Conservation (phyloP, 2,797 vertebrate species). For the Otolemur crassicaudatus region DNA sequence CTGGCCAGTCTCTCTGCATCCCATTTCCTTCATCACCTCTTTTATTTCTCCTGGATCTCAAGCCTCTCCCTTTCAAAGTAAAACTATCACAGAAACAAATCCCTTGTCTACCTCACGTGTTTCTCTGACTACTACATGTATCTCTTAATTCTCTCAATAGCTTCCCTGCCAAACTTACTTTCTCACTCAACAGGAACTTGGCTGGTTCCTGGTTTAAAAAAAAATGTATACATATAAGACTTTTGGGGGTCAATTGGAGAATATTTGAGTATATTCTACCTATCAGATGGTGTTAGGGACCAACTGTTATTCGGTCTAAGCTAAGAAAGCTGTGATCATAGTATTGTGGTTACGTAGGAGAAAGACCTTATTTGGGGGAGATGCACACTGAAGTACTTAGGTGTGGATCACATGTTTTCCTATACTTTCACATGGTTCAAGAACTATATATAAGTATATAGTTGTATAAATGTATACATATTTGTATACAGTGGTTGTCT, state of each 20-base stretch:
- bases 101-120: background rate
- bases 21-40: background rate
- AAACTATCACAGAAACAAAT: background rate
- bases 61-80: background rate
- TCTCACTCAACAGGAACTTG: background rate
- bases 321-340: background rate
- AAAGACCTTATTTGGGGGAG: background rate
- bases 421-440: background rate
- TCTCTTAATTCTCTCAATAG: background rate
- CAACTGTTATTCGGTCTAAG: background rate
- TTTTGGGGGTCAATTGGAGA: no score
- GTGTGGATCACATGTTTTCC: background rate
- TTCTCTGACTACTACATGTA: background rate
- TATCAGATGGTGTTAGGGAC: background rate
- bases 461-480: background rate
- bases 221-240: no score
- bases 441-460: background rate
- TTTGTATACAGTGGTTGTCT: background rate
- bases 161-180: background rate
- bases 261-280: background rate
- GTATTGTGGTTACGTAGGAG: background rate
- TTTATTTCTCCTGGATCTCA: background rate
- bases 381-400: background rate
- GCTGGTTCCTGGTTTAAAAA: background rate
- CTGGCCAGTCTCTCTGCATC: background rate